phyloP scores from a whole-genome alignment of 2,113 vertebrate genomes.

The Steatornis caripensis region DNA sequence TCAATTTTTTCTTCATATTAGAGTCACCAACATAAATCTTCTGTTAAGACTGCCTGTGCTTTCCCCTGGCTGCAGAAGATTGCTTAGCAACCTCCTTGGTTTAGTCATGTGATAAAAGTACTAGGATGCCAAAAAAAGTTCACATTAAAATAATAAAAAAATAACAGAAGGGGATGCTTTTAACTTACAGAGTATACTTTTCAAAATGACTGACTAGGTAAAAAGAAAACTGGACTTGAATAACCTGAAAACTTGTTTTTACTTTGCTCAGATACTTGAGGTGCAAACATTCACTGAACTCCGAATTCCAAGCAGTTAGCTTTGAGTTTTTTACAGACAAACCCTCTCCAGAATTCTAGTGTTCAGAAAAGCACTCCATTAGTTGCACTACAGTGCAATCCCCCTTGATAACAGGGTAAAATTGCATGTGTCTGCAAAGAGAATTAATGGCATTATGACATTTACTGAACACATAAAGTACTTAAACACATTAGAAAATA shows the following conservation, averaged over 20 bases:
- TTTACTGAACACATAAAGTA: constrained; percentile 59
- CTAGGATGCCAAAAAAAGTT: constrained; percentile 38
- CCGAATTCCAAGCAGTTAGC: background rate
- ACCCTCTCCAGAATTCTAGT: background rate
- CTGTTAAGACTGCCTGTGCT: constrained; percentile 26
- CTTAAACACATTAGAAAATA: constrained; percentile 60
- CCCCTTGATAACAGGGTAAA: constrained; percentile 26
- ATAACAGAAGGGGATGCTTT: fast-evolving
- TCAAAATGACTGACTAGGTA: background rate
- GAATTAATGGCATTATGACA: constrained; percentile 70
- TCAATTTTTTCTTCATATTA: constrained; percentile 38
- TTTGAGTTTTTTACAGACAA: background rate
- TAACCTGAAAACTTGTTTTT: background rate
- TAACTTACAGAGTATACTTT: background rate
- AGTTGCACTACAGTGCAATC: background rate
- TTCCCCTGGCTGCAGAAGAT: constrained; percentile 31
- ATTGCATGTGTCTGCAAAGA: constrained; percentile 39
- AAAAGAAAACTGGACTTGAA: background rate
- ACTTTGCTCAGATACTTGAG: background rate
- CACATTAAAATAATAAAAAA: constrained; percentile 23
- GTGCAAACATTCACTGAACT: background rate
- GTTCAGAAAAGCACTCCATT: background rate
- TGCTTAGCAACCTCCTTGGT: constrained; percentile 67
- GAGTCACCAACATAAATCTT: constrained; percentile 47
- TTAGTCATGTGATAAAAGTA: constrained; percentile 62